Evolutionary conservation across 2,113 vertebrate genomes (phyloP).

Genomic region (Gavialis gangeticus): DNA sequence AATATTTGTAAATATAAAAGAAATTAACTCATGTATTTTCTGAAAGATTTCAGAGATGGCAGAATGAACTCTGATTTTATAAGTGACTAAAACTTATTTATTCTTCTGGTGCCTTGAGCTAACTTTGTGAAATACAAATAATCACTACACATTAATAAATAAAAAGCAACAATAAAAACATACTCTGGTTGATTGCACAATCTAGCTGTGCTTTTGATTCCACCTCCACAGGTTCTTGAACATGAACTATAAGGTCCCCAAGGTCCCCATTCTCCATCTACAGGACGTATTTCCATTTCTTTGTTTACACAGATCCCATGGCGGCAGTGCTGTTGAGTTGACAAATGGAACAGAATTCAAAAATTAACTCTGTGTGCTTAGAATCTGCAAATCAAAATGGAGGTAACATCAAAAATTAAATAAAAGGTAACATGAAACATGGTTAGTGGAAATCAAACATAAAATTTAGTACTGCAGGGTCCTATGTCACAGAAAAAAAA

Average conservation of each 20-base stretch:
- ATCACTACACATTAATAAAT: neutral
- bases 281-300: slow-evolving; percentile 87
- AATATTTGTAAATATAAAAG: neutral
- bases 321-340: slow-evolving; percentile 86
- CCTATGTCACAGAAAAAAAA: neutral
- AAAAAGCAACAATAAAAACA: slow-evolving; percentile 72
- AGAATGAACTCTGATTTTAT: slow-evolving; percentile 20
- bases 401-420: neutral
- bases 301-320: slow-evolving; percentile 93
- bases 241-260: slow-evolving; percentile 94
- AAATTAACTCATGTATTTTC: neutral
- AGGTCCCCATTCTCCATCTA: slow-evolving; percentile 94
- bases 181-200: slow-evolving; percentile 96
- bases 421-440: neutral
- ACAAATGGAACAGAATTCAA: slow-evolving; percentile 22
- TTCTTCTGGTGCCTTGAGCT: neutral
- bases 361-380: neutral
- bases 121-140: neutral
- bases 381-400: neutral
- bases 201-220: slow-evolving; percentile 89
- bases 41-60: neutral
- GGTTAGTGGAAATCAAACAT: neutral
- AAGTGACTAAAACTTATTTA: slow-evolving; percentile 30
- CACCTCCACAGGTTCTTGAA: slow-evolving; percentile 95
- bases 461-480: neutral